Evolutionary conservation across 2,113 vertebrate genomes (phyloP).

Genomic region (Tragelaphus buxtoni): DNA sequence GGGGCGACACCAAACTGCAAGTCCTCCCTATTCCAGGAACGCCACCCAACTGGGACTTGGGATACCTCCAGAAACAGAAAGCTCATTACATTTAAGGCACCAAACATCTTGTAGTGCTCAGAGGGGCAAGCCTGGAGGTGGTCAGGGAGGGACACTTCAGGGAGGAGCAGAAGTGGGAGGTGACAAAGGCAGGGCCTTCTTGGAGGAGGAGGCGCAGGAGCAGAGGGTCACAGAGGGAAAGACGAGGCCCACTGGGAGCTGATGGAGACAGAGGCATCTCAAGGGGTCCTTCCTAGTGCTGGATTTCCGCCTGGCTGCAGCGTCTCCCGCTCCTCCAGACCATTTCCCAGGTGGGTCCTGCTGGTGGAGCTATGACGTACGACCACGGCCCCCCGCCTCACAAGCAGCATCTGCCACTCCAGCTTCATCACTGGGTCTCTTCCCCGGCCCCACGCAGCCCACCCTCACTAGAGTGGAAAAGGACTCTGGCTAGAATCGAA

Average conservation of each 20-base stretch:
- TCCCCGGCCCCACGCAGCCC: not conserved
- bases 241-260: not conserved
- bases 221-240: not conserved
- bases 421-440: not conserved
- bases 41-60: not conserved
- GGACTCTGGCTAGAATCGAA: not conserved
- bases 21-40: not conserved
- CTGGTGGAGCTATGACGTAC: accelerated
- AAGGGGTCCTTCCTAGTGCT: not conserved
- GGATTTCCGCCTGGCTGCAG: not conserved
- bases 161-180: not conserved
- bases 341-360: not conserved
- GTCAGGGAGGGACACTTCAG: not conserved
- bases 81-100: not conserved
- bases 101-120: no score
- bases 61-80: not conserved
- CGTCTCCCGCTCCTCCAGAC: not conserved
- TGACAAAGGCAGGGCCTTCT: not conserved
- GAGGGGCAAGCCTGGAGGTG: not conserved
- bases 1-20: not conserved
- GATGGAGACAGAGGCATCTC: not conserved
- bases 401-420: not conserved
- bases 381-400: not conserved
- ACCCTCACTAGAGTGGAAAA: not conserved
- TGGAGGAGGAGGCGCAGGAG: not conserved